Percentiles rank a stretch among this genome's conserved stretches.
These are phyloP conservation scores for Halotydeus destructor DNA, from an alignment of 1,140 invertebrate genomes.

Conservation along the genomic window DNA sequence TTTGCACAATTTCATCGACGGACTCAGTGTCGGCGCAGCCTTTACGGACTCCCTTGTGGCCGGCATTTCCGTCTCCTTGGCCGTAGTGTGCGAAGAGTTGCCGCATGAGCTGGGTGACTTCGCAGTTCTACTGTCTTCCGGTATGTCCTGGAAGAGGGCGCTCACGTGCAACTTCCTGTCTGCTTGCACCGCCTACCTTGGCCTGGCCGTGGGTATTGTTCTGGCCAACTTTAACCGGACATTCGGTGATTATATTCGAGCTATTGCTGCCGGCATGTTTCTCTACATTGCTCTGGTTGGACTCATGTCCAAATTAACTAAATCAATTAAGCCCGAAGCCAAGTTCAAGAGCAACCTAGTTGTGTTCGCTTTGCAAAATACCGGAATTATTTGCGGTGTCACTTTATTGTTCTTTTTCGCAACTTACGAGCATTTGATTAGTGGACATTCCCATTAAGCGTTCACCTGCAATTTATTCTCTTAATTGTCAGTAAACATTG, in stretches of 20 bases:
- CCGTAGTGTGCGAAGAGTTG: constrained; percentile 42
- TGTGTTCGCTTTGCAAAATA: neutral
- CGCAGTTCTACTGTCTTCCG: constrained; percentile 40
- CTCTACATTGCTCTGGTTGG: constrained; percentile 38
- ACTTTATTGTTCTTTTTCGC: neutral
- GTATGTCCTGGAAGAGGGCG: constrained; percentile 39
- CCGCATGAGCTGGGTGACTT: constrained; percentile 49
- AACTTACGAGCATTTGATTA: too few relatives aligned
- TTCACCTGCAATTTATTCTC: too few relatives aligned
- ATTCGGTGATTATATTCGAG: constrained; percentile 32
- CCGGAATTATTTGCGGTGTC: neutral
- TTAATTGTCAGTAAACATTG: neutral
- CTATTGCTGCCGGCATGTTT: constrained; percentile 38
- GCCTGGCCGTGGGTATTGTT: constrained; percentile 33
- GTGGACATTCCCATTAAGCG: too few relatives aligned
- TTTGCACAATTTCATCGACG: constrained; percentile 48
- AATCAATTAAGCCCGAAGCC: neutral
- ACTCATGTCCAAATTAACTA: constrained; percentile 28
- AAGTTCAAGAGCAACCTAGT: neutral
- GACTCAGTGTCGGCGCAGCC: constrained; percentile 39
- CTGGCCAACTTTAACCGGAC: constrained; percentile 30
- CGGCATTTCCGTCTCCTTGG: constrained; percentile 37
- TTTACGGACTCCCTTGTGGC: constrained; percentile 35
- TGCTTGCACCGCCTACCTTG: constrained; percentile 39
- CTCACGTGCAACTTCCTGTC: constrained; percentile 41